Conservation (phyloP, 2,888 invertebrate genomes). For the Polymixis lichenea region DNA sequence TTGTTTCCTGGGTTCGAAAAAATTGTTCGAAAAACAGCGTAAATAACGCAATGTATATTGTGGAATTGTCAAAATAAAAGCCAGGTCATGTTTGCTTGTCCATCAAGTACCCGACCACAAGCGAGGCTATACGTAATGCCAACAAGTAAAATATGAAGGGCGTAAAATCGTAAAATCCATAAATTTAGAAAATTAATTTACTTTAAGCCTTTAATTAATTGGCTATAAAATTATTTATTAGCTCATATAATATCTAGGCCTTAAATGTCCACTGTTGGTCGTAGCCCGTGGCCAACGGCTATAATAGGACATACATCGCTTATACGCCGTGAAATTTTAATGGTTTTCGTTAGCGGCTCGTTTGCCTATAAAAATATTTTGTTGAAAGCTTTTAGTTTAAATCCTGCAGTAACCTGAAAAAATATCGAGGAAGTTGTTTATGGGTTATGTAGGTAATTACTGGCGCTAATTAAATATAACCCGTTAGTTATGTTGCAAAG, state of each 20-base stretch:
- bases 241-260: conserved; percentile 32
- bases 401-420: conserved; percentile 28
- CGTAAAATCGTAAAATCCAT: conserved; percentile 5
- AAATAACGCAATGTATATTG: no score
- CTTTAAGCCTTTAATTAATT: conserved; percentile 25
- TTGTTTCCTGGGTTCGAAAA: no score
- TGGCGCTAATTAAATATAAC: conserved; percentile 11
- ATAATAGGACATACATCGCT: not conserved
- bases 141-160: conserved; percentile 3
- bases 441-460: not conserved
- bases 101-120: not conserved
- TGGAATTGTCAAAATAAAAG: no score
- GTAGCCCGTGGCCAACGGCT: not conserved
- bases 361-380: conserved; percentile 27
- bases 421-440: conserved; percentile 1
- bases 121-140: not conserved
- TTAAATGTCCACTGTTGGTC: conserved; percentile 27
- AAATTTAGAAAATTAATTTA: conserved; percentile 25
- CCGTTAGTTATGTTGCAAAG: not conserved
- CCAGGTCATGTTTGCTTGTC: no score
- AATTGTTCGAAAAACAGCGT: no score
- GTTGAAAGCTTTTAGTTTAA: conserved; percentile 25
- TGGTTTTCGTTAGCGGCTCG: conserved; percentile 15
- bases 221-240: conserved; percentile 47
- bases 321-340: conserved; percentile 28